Base-by-base conservation (phyloP, 2,888 invertebrate genomes). In the Lymantria dispar region DNA sequence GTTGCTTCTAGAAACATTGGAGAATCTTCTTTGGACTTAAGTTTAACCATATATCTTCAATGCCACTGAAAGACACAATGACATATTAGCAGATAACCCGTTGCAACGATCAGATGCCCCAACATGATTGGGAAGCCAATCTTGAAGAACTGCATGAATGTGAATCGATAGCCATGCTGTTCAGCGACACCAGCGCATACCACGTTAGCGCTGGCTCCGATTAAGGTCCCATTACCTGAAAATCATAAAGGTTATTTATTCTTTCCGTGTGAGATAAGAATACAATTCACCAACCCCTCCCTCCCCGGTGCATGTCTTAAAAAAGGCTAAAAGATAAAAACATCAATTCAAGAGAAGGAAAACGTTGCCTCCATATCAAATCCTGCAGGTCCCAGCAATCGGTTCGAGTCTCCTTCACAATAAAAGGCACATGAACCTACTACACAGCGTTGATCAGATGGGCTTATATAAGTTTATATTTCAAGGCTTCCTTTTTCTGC, bases 181-280 rank as follows among this genome's bases (percentile, higher is more conserved):
- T 97, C 98, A 0, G 98, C 97, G 13, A 98, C 96, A 48, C 98
- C 98, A 9, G 97, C 97, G 84, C 97, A 97, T 0, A 98, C 96
- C 14, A 98, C 97, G 84, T 98, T 98, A 0, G 97, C 96, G 15
- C 97, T 97, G 0, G 98, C 97, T 48, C 97, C 98, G 74, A 98
- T 97, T 10, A 98, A 80, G 0, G 98, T 97, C 42, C 97, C 98
- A 83, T 98, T 98, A 50, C 98, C 97, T 86, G 71, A 60, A 62
- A 45, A 31, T 30, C 43, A 50, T 10, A 38, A 3, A 38, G 5
- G n/a, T 38, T n/a, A 11, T 38, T 33, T 36, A 36, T 36, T 36
- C 36, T 36, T 36, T 36, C 3, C 9, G 7, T 5, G 36, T 36
- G 22, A 22, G 5, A 5, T 22, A 12, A 42, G 9, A 42, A 7